Base-by-base conservation (phyloP, 2,797 vertebrate genomes). In the Falco biarmicus region DNA sequence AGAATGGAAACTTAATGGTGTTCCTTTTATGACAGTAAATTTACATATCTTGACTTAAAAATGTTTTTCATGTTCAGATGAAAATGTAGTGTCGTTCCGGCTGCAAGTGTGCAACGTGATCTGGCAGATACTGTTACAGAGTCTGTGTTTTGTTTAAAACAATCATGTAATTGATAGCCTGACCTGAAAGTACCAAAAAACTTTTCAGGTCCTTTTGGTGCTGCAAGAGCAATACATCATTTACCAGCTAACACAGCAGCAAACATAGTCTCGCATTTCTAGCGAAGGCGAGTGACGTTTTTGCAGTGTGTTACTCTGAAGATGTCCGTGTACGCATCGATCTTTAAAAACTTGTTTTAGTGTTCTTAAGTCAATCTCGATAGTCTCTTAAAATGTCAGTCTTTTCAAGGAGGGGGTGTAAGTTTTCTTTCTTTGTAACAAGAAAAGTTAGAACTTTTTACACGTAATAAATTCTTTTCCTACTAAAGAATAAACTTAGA, bases 251-350 rank as follows among this genome's bases (percentile, higher is more conserved):
- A 22, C 32, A 4, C 17, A 47, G 22, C 50, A 53, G 83, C 56
- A 84, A 63, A 73, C 9, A 1, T 10, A 82, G 39, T 41, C 39
- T 41, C 39, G 39, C 13, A 41, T 93, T 97, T 97, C 87, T 96
- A 66, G 95, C 80, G 73, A 89, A 96, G 76, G 88, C 94, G 85
- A 96, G 95, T 97, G 93, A 95, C 70, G 82, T 65, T 95, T 97
- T 97, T 96, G 95, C 93, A 59, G 19, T 71, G 31, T 39, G 0
- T 71, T 86, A 25, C 41, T 89, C 86, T 51, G 81, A 85, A 87
- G 45, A 32, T 63, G 43, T 82, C 66, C 6, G 18, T 60, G 7
- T 25, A 43, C 15, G 26, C 26, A 22, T 41, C 66, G 71, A 17
- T 57, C 43, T 90, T 73, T 12, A 26, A 86, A 75, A 87, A 41